A percentile compares a stretch with the other conserved stretches of the same genome.
Conservation (phyloP, 2,888 invertebrate genomes). For the Sphinx pinastri region DNA sequence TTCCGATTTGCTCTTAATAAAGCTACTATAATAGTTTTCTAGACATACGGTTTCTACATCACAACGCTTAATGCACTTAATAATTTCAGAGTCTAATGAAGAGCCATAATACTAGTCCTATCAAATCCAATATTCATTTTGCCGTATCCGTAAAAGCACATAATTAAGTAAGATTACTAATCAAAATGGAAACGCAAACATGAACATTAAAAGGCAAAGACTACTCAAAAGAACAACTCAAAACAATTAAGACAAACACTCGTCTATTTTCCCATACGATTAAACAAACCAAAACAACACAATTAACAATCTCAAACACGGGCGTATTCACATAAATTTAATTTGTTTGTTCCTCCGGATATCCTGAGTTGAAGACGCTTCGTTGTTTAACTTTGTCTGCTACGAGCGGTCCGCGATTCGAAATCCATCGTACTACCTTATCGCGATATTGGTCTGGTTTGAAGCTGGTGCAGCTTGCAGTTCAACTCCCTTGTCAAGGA, state of each 20-base stretch:
- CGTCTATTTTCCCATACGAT: not conserved
- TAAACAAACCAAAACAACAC: constrained; percentile 21
- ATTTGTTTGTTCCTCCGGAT: constrained; percentile 29
- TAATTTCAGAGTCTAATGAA: too few relatives aligned
- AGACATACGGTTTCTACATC: too few relatives aligned
- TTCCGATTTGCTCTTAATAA: too few relatives aligned
- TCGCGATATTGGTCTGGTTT: not conserved
- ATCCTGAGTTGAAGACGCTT: constrained; percentile 22
- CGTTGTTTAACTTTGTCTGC: constrained; percentile 22
- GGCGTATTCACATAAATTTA: constrained; percentile 9
- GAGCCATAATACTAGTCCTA: too few relatives aligned
- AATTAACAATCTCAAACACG: constrained; percentile 23
- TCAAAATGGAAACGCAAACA: too few relatives aligned
- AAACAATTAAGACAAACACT: constrained; percentile 4
- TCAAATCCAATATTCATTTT: too few relatives aligned
- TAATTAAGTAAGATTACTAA: too few relatives aligned
- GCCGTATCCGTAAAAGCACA: too few relatives aligned
- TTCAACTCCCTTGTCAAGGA: too few relatives aligned
- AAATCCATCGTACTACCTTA: not conserved
- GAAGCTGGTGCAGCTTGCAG: not conserved
- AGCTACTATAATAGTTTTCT: too few relatives aligned
- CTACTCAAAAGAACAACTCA: not conserved
- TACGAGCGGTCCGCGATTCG: not conserved
- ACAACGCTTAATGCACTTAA: too few relatives aligned
- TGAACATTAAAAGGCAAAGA: not conserved